A percentile compares a stretch with the other conserved stretches of the same genome.
phyloP scores from a whole-genome alignment of 1,140 invertebrate genomes.

The Gryon sp. region DNA sequence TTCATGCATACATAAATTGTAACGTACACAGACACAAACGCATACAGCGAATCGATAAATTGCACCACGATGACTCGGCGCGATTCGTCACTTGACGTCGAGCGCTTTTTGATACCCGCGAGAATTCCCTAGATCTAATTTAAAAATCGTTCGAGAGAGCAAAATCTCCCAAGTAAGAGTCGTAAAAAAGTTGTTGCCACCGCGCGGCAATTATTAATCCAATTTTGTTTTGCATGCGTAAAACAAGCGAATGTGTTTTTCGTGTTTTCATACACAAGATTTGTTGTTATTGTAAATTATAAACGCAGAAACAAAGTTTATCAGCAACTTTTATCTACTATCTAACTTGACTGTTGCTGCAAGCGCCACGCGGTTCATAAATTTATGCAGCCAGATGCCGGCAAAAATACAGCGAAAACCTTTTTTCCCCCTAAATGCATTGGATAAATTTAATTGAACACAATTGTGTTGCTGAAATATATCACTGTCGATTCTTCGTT shows the following conservation, averaged over 20 bases:
- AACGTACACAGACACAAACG: neutral
- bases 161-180: neutral
- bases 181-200: constrained; percentile 25
- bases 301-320: constrained; percentile 48
- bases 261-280: constrained; percentile 35
- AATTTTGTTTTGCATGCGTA: constrained; percentile 25
- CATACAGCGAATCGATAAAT: constrained; percentile 46
- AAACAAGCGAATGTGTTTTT: constrained; percentile 52
- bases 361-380: constrained; percentile 17
- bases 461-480: too few relatives aligned
- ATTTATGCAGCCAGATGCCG: constrained; percentile 12
- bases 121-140: constrained; percentile 23
- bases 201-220: constrained; percentile 39
- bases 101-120: constrained; percentile 11
- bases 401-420: constrained; percentile 3
- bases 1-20: too few relatives aligned
- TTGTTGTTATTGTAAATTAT: constrained; percentile 49
- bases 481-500: too few relatives aligned
- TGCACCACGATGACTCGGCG: constrained; percentile 43
- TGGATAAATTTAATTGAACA: too few relatives aligned
- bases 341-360: constrained; percentile 25
- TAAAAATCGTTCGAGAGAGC: neutral
- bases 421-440: too few relatives aligned
- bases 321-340: constrained; percentile 11
- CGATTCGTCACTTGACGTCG: constrained; percentile 7